phyloP scores from a whole-genome alignment of 64 coral and sea anemone genomes.

The Trachythela sp. region DNA sequence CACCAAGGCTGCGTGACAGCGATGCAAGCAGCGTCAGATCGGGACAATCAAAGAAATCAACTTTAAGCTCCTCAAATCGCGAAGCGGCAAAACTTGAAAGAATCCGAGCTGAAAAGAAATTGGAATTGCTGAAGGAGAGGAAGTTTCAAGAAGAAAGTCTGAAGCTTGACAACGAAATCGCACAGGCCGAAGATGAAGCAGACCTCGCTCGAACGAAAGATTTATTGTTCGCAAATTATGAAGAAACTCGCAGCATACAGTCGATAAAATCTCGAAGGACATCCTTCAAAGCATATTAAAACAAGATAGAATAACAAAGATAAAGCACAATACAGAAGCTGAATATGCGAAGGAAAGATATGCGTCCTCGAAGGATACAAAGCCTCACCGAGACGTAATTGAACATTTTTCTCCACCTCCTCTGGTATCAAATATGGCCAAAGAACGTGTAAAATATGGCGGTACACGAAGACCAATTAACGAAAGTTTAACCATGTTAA shows the following conservation, averaged over 20 bases:
- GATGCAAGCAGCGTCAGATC: too few species aligned
- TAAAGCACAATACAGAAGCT: too few species aligned
- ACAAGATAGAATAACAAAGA: too few species aligned
- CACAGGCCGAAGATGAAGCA: slow-evolving; percentile 27
- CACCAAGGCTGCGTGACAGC: too few species aligned
- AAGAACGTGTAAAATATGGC: not conserved
- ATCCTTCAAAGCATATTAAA: not conserved
- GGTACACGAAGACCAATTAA: not conserved
- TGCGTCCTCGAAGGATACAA: too few species aligned
- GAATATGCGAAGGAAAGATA: too few species aligned
- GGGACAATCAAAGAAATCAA: not conserved
- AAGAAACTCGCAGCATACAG: not conserved
- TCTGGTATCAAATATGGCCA: too few species aligned
- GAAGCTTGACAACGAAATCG: slow-evolving; percentile 58
- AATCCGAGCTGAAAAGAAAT: slow-evolving; percentile 55
- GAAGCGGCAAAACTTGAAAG: slow-evolving; percentile 39
- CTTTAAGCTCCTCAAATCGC: not conserved
- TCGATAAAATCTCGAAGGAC: not conserved
- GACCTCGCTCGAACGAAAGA: slow-evolving; percentile 55
- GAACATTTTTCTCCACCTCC: too few species aligned
- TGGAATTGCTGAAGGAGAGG: slow-evolving; percentile 42
- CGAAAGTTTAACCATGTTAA: not conserved
- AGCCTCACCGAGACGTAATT: too few species aligned
- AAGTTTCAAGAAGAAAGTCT: slow-evolving; percentile 46
- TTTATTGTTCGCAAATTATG: slow-evolving; percentile 25